These are phyloP conservation scores for Dolichopus griseipennis DNA, from an alignment of 2,888 invertebrate species.

Conservation along the genomic window DNA sequence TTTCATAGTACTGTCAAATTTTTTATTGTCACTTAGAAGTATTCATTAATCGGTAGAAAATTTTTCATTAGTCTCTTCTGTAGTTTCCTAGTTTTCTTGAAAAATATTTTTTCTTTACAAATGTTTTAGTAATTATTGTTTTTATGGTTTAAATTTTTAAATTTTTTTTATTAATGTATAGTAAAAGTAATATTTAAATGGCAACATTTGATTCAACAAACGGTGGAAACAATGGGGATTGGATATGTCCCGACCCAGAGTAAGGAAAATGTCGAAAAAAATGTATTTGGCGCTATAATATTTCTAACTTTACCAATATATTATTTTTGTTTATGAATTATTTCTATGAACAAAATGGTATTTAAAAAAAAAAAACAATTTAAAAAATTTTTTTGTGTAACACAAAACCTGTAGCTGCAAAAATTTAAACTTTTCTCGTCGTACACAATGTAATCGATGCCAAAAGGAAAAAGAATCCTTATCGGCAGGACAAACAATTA, in stretches of 20 bases:
- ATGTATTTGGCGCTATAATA: not conserved
- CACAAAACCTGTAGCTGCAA: conserved; percentile 52
- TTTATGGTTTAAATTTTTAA: not conserved
- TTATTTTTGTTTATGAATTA: conserved; percentile 4
- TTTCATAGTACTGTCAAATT: too few relatives aligned
- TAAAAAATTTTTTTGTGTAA: not conserved
- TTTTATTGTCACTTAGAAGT: not conserved
- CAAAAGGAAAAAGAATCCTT: conserved; percentile 27
- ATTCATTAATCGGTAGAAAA: not conserved
- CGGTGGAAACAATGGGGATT: not conserved
- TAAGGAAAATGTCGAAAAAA: not conserved
- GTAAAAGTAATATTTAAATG: not conserved
- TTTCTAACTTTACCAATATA: conserved; percentile 3
- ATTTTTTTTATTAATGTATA: not conserved
- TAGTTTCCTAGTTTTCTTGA: not conserved
- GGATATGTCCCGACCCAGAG: conserved; percentile 7
- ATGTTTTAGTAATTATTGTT: not conserved
- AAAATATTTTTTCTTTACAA: not conserved
- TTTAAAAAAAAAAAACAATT: not conserved
- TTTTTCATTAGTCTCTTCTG: too few relatives aligned
- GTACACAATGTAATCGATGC: conserved; percentile 86
- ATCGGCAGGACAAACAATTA: conserved; percentile 23
- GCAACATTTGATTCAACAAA: conserved; percentile 3
- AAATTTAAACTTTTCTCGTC: conserved; percentile 89
- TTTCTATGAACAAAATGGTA: conserved; percentile 2